Conservation (phyloP, 2,113 vertebrate species). For the Chrysochloris asiatica region DNA sequence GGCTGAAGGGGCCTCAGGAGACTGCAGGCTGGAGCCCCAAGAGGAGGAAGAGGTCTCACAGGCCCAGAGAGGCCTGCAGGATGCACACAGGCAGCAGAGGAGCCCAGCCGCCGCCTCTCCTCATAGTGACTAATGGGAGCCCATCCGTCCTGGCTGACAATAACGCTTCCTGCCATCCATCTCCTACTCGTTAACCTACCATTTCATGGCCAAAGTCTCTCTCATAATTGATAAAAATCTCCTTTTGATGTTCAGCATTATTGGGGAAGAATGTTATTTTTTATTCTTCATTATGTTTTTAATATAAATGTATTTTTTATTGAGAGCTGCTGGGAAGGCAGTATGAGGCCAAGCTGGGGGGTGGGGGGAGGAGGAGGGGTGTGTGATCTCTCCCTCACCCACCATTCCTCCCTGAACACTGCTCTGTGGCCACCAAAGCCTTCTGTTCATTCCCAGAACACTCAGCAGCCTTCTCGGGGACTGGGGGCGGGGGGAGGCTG, state of each 20-base stretch:
- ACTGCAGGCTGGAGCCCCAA: not conserved
- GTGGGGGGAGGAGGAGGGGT: not conserved
- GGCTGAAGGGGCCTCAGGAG: not conserved
- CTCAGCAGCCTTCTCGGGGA: not conserved
- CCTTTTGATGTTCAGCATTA: slow-evolving; percentile 83
- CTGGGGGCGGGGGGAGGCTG: not conserved
- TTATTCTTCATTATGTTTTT: slow-evolving; percentile 84
- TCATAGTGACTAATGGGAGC: slow-evolving; percentile 74
- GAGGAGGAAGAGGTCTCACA: not conserved
- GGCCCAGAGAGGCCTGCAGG: not conserved
- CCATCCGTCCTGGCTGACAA: slow-evolving; percentile 83
- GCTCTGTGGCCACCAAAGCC: not conserved
- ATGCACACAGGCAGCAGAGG: not conserved
- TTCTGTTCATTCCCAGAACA: slow-evolving; percentile 20
- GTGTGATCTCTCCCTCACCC: not conserved
- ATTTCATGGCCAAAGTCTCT: slow-evolving; percentile 85
- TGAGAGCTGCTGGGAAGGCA: slow-evolving; percentile 74
- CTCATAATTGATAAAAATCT: slow-evolving; percentile 89
- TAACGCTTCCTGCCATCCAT: slow-evolving; percentile 83
- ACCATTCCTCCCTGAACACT: fast-evolving
- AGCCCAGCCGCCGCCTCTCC: not conserved
- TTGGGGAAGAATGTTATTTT: slow-evolving; percentile 76
- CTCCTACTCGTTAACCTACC: slow-evolving; percentile 86
- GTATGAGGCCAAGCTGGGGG: not conserved
- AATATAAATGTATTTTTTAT: slow-evolving; percentile 85